These are phyloP conservation scores for Zonotrichia leucophrys DNA, from an alignment of 2,113 vertebrate genomes.

Conservation along the genomic window DNA sequence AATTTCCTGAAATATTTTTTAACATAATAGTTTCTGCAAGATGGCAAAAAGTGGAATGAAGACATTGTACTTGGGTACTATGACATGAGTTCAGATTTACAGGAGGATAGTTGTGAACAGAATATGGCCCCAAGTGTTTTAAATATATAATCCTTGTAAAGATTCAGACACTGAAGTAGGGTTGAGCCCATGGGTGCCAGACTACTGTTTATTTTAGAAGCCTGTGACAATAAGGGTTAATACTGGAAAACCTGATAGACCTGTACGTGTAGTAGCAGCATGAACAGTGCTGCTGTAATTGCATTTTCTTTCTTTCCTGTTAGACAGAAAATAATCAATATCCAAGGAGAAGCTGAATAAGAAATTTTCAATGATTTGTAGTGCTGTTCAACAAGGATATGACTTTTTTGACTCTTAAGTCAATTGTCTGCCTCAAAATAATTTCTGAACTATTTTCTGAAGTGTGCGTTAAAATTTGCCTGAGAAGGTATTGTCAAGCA, in stretches of 20 bases:
- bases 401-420: conserved; percentile 55
- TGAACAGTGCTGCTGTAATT: conserved; percentile 60
- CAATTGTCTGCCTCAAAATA: conserved; percentile 67
- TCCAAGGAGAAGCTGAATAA: conserved; percentile 52
- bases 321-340: conserved; percentile 74
- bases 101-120: not conserved
- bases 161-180: conserved; percentile 51
- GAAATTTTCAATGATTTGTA: conserved; percentile 66
- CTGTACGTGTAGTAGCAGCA: conserved; percentile 53
- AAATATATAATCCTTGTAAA: not conserved
- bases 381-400: conserved; percentile 28
- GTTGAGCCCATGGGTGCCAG: conserved; percentile 27
- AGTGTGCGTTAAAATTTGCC: conserved; percentile 66
- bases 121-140: not conserved
- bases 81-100: not conserved
- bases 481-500: conserved; percentile 9
- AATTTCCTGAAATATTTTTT: not conserved
- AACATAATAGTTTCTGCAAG: not conserved
- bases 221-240: conserved; percentile 60
- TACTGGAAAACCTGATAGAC: conserved; percentile 50
- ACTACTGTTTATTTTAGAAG: conserved; percentile 61
- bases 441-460: conserved; percentile 60
- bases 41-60: not conserved
- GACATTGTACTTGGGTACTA: fast-evolving
- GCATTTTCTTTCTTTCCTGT: conserved; percentile 65